A percentile compares a stretch with the other conserved stretches of the same genome.
phyloP scores from a whole-genome alignment of 2,888 invertebrate genomes.

The Elmis aenea region DNA sequence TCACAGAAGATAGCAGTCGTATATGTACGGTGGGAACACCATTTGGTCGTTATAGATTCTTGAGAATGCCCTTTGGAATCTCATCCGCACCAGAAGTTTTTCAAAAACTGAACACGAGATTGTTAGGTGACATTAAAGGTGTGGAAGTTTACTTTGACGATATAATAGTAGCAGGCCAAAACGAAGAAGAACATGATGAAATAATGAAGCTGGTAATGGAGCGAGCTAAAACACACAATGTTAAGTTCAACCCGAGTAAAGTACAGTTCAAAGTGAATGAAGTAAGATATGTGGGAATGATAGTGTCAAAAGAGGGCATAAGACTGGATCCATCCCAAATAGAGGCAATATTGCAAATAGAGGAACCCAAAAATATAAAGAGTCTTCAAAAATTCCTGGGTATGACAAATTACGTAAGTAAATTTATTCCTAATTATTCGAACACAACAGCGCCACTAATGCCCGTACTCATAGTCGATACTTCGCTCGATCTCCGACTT shows the following conservation, averaged over 20 bases:
- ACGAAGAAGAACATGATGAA: slow-evolving; percentile 21
- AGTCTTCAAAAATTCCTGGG: slow-evolving; percentile 15
- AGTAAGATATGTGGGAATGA: slow-evolving; percentile 20
- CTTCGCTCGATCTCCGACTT: too few species aligned
- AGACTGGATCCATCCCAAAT: slow-evolving; percentile 10
- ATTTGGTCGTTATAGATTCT: slow-evolving; percentile 9
- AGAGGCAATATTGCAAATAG: slow-evolving; percentile 7
- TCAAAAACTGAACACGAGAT: slow-evolving; percentile 18
- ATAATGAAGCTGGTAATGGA: slow-evolving; percentile 17
- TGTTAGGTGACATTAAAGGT: slow-evolving; percentile 23
- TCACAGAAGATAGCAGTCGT: slow-evolving; percentile 1
- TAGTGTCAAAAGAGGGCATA: slow-evolving; percentile 13
- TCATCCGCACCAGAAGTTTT: slow-evolving; percentile 23
- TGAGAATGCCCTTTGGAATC: slow-evolving; percentile 18
- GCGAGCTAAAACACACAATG: slow-evolving; percentile 14
- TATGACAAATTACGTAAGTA: slow-evolving; percentile 14
- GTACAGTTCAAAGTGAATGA: slow-evolving; percentile 13
- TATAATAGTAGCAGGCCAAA: slow-evolving; percentile 24
- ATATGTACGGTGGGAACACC: slow-evolving; percentile 9
- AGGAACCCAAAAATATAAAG: slow-evolving; percentile 3
- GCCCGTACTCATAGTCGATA: too few species aligned
- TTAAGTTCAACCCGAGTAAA: slow-evolving; percentile 19
- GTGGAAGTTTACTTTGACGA: slow-evolving; percentile 29
- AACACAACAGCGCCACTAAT: too few species aligned
- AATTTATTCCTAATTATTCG: slow-evolving; percentile 16